Evolutionary conservation across 2,113 vertebrate genomes (phyloP).

Genomic region (Vireo altiloquus): DNA sequence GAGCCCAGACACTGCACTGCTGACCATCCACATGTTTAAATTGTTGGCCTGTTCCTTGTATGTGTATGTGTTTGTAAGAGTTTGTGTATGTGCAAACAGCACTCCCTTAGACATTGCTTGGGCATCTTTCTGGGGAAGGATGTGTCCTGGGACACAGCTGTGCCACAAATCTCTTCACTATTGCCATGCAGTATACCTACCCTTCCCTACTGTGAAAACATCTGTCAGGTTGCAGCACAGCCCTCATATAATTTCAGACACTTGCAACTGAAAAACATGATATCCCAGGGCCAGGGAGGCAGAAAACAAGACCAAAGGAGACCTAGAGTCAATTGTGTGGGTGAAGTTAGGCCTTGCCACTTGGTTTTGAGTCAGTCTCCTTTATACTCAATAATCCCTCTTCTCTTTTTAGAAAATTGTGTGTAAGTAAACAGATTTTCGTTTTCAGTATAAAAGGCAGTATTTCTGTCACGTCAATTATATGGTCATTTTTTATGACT

Average conservation of each 20-base stretch:
- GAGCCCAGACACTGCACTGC: neutral
- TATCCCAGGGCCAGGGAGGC: neutral
- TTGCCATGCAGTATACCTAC: neutral
- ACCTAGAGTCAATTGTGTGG: neutral
- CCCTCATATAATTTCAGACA: neutral
- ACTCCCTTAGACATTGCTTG: neutral
- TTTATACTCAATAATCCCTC: neutral
- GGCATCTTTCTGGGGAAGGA: neutral
- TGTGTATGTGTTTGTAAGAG: no score
- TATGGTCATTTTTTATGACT: neutral
- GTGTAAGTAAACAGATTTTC: neutral
- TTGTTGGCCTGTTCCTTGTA: neutral
- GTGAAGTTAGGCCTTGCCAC: neutral
- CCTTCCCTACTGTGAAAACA: fast-evolving
- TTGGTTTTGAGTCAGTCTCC: neutral
- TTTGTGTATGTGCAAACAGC: neutral
- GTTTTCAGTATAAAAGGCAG: neutral
- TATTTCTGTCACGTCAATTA: neutral
- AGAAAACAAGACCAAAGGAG: neutral
- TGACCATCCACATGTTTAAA: neutral
- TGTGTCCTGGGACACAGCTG: neutral
- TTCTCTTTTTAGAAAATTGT: neutral
- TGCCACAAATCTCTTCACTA: neutral
- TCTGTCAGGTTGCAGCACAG: neutral
- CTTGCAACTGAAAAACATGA: neutral